Base-by-base conservation (phyloP, 1,140 invertebrate species). In the Frieseomelitta varia region DNA sequence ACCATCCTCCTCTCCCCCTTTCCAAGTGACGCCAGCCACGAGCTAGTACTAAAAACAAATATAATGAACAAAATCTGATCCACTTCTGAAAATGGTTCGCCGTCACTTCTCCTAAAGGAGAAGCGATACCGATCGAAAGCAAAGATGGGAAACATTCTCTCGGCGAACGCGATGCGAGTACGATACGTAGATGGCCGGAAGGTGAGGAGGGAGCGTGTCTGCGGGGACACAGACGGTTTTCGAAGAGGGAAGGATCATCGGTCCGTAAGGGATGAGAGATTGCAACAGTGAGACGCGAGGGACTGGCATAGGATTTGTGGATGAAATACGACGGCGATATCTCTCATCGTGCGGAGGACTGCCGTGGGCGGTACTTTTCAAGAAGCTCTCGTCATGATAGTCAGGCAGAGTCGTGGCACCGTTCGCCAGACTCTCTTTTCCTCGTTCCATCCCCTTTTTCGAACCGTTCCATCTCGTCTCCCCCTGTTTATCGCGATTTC, bases 281-380 rank as follows among this genome's bases (percentile, higher is more conserved):
- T 78, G 68, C 30, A 84, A 88, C 55, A 61, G 68, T 24, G 77
- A 81, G 81, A 82, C 88, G 81, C 83, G 68, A 83, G 82, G 24
- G 77, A 67, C 72, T 34, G 8, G 39, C 0, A 83, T 78, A 80
- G 81, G 90, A 91, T 90, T 86, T 89, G 67, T 75, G 53, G 78
- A 72, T 91, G 80, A 91, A 91, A 91, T 91, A 91, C 90, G 84
- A 86, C 81, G 39, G 81, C 71, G 86, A 91, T 91, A 91, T 91
- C 84, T 90, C 76, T 85, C 74, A 75, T 82, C 63, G 79, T 63
- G 74, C 65, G 67, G 77, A 89, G 78, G 81, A 81, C 83, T 76
- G 89, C 90, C 87, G 85, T 79, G 79, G 89, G 88, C 88, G 74
- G 65, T 55, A 69, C 73, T 87, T 85, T 75, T 88, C 73, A 68